Evolutionary conservation across 2,888 invertebrate genomes (phyloP).

Genomic region (Amiota minor): DNA sequence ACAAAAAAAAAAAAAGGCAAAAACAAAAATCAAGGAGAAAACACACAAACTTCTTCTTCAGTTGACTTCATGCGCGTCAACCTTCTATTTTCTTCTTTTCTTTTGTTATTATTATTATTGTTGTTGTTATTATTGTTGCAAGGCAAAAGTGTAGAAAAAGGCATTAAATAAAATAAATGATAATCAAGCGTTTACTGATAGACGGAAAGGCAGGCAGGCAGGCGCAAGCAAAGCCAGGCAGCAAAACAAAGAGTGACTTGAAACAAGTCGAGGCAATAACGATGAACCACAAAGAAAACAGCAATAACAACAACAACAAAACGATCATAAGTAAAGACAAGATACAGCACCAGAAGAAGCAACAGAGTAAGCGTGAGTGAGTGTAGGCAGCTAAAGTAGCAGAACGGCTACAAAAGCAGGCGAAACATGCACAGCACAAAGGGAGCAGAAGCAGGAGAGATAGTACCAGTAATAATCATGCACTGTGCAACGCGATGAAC

Average conservation of each 20-base stretch:
- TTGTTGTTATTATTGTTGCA: background rate
- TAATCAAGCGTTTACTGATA: conserved; percentile 20
- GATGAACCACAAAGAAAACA: conserved; percentile 5
- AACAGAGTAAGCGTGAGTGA: background rate
- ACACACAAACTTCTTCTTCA: background rate
- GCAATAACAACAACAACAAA: background rate
- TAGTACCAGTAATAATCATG: background rate
- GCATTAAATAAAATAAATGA: conserved; percentile 26
- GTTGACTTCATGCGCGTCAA: background rate
- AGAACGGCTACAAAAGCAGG: background rate
- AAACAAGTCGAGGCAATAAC: conserved; percentile 14
- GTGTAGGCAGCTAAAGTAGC: conserved; percentile 20
- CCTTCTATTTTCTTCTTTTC: conserved; percentile 5
- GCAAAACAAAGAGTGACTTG: conserved; percentile 30
- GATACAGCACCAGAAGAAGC: background rate
- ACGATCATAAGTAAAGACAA: conserved; percentile 2
- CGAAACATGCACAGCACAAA: background rate
- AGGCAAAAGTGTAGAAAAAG: conserved; percentile 20
- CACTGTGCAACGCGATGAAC: background rate
- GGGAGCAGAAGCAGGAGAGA: background rate
- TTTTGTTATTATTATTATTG: background rate
- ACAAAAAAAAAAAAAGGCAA: background rate
- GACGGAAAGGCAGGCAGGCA: conserved; percentile 3
- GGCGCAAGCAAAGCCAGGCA: background rate
- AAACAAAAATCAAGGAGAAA: background rate